phyloP scores from a whole-genome alignment of 2,888 invertebrate species.

The Temnothorax unifasciatus region DNA sequence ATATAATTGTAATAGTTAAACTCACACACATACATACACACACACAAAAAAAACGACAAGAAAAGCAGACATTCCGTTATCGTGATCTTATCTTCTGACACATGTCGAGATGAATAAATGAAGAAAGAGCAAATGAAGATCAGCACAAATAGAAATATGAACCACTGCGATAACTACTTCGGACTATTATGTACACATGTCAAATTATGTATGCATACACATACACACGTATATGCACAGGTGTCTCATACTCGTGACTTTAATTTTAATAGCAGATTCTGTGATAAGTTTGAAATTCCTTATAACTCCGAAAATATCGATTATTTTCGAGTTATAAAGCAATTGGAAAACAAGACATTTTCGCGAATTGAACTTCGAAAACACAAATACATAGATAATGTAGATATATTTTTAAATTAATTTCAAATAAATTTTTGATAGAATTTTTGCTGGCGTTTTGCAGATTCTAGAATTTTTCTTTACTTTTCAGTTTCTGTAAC shows the following conservation, averaged over 20 bases:
- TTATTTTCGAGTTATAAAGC: background rate
- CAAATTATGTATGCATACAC: background rate
- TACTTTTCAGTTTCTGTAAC: background rate
- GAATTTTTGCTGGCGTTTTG: background rate
- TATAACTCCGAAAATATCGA: background rate
- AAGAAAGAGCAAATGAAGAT: background rate
- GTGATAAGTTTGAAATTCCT: background rate
- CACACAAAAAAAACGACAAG: background rate
- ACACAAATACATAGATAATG: too few relatives aligned
- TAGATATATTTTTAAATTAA: too few relatives aligned
- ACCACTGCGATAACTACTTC: background rate
- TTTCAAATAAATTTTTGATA: too few relatives aligned
- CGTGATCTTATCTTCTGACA: background rate
- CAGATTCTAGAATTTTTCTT: background rate
- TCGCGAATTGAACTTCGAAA: too few relatives aligned
- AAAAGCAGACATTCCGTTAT: background rate
- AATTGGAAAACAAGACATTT: too few relatives aligned
- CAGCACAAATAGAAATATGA: background rate
- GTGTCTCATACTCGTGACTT: background rate
- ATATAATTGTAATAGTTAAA: conserved; percentile 5
- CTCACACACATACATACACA: too few relatives aligned
- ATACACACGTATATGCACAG: background rate
- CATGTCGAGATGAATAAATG: background rate
- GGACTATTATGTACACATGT: background rate
- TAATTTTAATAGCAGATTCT: background rate